A percentile compares a stretch with the other conserved stretches of the same genome.
phyloP scores from a whole-genome alignment of 2,113 vertebrate species.

The Ramphastos sulfuratus region DNA sequence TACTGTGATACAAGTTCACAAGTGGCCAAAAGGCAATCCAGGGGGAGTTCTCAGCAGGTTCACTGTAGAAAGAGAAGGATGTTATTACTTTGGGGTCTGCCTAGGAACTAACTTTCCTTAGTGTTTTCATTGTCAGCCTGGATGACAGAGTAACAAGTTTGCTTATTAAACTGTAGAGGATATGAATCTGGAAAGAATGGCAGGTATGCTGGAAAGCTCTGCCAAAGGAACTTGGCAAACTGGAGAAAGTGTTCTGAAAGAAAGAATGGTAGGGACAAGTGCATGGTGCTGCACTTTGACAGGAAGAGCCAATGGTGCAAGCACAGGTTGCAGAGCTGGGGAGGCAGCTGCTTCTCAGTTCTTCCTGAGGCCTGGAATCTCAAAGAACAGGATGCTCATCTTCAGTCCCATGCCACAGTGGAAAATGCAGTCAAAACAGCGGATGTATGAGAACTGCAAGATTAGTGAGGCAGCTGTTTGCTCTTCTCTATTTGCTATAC shows the following conservation, averaged over 20 bases:
- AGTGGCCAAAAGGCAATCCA: background rate
- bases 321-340: background rate
- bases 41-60: background rate
- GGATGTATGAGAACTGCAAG: background rate
- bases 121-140: background rate
- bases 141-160: background rate
- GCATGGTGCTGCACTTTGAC: background rate
- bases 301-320: background rate
- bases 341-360: background rate
- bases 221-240: constrained; percentile 20
- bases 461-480: background rate
- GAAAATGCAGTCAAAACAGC: background rate
- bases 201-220: constrained; percentile 23
- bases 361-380: background rate
- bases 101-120: background rate
- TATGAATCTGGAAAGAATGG: constrained; percentile 35
- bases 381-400: background rate
- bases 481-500: background rate
- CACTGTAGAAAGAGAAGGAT: background rate
- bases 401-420: background rate
- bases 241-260: background rate
- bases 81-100: background rate
- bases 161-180: constrained; percentile 20
- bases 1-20: background rate
- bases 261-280: background rate